These are phyloP conservation scores for Chiloscyllium punctatum DNA, from an alignment of 2,797 vertebrate genomes.

Conservation along the genomic window DNA sequence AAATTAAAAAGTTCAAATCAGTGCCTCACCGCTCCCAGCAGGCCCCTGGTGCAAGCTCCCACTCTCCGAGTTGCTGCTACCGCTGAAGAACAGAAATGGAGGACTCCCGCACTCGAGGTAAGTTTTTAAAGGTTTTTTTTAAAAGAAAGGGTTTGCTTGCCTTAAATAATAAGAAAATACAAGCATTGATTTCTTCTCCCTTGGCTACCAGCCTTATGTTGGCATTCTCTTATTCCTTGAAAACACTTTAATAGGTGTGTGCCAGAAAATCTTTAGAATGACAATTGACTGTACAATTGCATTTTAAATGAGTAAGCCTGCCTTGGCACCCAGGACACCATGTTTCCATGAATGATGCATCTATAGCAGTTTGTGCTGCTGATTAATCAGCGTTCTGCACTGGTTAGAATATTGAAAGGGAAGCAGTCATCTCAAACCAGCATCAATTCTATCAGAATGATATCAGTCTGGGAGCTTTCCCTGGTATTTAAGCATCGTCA, in stretches of 20 bases:
- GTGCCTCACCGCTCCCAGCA: too few relatives aligned
- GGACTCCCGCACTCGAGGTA: too few relatives aligned
- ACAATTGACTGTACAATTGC: neutral
- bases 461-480: too few relatives aligned
- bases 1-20: too few relatives aligned
- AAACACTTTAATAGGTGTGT: neutral
- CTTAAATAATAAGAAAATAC: neutral
- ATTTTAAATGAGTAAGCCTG: neutral
- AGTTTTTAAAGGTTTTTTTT: too few relatives aligned
- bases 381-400: constrained; percentile 3
- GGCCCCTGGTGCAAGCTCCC: too few relatives aligned
- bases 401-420: neutral
- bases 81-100: too few relatives aligned
- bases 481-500: too few relatives aligned
- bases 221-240: neutral
- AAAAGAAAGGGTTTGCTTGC: too few relatives aligned
- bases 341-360: neutral
- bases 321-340: neutral
- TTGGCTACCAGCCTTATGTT: neutral
- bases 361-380: neutral
- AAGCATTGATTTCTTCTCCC: neutral
- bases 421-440: neutral
- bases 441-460: neutral
- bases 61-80: too few relatives aligned
- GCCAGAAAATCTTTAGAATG: neutral